Percentiles rank a stretch among this genome's conserved stretches.
Evolutionary conservation across 2,797 vertebrate species (phyloP).

Genomic region (Sternarchorhynchus goeldii): DNA sequence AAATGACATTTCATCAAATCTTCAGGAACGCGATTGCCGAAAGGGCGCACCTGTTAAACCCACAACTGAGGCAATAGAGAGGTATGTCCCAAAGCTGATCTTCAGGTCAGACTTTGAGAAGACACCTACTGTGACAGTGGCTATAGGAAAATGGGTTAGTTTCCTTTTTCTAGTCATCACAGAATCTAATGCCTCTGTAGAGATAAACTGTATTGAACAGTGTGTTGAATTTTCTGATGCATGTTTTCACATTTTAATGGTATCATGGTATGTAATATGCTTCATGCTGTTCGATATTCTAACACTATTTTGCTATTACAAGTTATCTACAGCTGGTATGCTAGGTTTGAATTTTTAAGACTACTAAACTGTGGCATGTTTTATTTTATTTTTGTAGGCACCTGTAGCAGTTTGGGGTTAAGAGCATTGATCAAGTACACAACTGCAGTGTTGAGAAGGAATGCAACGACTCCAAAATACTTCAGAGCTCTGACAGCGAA

Average conservation of each 20-base stretch:
- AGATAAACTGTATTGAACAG: too few relatives aligned
- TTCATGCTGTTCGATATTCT: too few relatives aligned
- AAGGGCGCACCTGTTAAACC: not conserved
- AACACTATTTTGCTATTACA: too few relatives aligned
- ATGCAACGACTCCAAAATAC: constrained; percentile 4
- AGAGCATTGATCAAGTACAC: not conserved
- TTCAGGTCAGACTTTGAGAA: not conserved
- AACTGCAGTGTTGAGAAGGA: not conserved
- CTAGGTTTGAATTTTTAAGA: too few relatives aligned
- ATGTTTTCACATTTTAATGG: too few relatives aligned
- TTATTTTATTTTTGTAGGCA: not conserved
- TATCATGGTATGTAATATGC: too few relatives aligned
- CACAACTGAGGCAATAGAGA: not conserved
- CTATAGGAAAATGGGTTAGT: too few relatives aligned
- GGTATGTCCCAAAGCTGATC: not conserved
- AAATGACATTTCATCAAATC: not conserved
- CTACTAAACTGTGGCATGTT: not conserved
- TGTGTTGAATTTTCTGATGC: too few relatives aligned
- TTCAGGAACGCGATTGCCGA: not conserved
- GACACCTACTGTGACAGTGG: too few relatives aligned
- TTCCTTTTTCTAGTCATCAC: too few relatives aligned
- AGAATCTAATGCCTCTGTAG: too few relatives aligned
- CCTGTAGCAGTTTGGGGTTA: not conserved
- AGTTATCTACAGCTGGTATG: too few relatives aligned
- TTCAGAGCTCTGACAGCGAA: constrained; percentile 22